A percentile compares a stretch with the other conserved stretches of the same genome.
Conservation (phyloP, 2,797 vertebrate species). For the Diplodus sargus region DNA sequence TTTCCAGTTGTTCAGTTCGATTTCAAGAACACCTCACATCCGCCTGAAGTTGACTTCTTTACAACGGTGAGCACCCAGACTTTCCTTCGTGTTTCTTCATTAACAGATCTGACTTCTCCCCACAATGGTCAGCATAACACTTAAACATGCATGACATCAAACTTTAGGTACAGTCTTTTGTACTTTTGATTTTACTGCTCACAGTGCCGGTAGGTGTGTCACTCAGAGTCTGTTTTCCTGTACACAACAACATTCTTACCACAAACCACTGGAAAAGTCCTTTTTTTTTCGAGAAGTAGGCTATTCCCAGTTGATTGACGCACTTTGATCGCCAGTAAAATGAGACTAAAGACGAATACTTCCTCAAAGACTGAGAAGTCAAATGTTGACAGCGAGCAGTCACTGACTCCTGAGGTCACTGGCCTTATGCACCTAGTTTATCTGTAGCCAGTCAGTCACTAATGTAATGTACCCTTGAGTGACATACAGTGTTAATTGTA, state of each 20-base stretch:
- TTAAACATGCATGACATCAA: background rate
- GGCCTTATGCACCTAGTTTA: background rate
- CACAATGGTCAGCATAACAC: conserved; percentile 14
- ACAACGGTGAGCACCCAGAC: too few species aligned
- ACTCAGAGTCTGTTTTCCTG: background rate
- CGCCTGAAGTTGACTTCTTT: too few species aligned
- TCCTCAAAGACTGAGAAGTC: conserved; percentile 46
- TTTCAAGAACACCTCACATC: too few species aligned
- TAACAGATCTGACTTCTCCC: background rate
- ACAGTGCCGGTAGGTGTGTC: background rate
- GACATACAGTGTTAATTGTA: background rate
- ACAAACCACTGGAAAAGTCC: conserved; percentile 1
- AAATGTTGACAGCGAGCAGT: conserved; percentile 16
- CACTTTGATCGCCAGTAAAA: conserved; percentile 13
- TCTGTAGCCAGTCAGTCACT: background rate
- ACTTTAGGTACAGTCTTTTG: background rate
- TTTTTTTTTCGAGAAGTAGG: conserved; percentile 24
- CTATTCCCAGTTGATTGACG: conserved; percentile 21
- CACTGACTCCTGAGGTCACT: background rate
- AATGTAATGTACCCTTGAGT: conserved; percentile 3
- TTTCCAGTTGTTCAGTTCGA: too few species aligned
- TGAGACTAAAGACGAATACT: conserved; percentile 23
- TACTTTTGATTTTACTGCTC: background rate
- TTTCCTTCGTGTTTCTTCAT: too few species aligned
- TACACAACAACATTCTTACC: background rate